Base-by-base conservation (phyloP, 1,140 invertebrate species). In the Drosophila setifemur region DNA sequence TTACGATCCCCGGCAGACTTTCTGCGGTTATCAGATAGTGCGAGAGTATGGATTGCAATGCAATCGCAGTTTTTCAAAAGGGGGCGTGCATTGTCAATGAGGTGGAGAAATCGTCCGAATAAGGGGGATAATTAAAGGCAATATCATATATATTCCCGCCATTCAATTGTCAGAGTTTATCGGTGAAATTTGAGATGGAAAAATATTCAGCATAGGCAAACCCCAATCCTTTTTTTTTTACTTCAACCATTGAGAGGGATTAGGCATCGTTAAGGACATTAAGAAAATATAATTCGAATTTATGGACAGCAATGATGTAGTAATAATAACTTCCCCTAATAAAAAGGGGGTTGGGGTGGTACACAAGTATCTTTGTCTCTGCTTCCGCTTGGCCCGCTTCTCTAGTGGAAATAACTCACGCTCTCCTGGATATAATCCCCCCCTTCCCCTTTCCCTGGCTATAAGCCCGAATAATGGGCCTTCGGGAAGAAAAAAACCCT, bases 391-490 rank as follows among this genome's bases (percentile, higher is more conserved):
- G 57, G 33, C 1, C 48, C 18, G 19, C 25, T 9, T 19, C 21
- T 64, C 57, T 14, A 63, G 60, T 63, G 60, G 60, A 48, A 25
- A 64, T 64, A 63, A 63, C 57, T 49, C 42, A 64, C 57, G 60
- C 31, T 64, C 25, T 23, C 43, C 57, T 44, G 60, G 25, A 9
- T 23, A 42, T 61, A 61, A 61, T 61, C 57, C 52, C 48, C 19
- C 6, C 0, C n/a, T 61, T 26, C 43, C 42, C 58, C 43, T 52
- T 61, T 61, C 57, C 40, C 31, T 63, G n/a, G n/a, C n/a, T n/a
- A n/a, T n/a, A 64, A 64, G 8, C 42, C 57, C 57, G 70, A 79
- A 54, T 78, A 74, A 79, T 70, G 76, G 60, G 70, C 25, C 44
- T 37, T 26, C n/a, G n/a, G n/a, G n/a, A n/a, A 8, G 33, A 44